Conservation (phyloP, 2,797 vertebrate genomes). For the Catostomus latipinnis region DNA sequence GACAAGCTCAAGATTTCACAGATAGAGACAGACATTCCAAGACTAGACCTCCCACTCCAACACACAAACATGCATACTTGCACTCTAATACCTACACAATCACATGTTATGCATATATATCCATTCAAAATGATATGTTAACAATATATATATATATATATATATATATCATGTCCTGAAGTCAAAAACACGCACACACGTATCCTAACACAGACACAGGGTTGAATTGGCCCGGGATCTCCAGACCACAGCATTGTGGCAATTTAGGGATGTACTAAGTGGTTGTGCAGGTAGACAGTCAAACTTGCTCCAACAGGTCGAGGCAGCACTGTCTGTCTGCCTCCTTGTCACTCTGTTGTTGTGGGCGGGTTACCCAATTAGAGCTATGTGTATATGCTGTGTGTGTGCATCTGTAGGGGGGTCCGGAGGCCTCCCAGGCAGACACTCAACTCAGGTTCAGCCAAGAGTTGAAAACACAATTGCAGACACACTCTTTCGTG, state of each 20-base stretch:
- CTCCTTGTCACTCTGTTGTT: constrained; percentile 34
- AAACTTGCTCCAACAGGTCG: constrained; percentile 58
- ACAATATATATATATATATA: constrained; percentile 26
- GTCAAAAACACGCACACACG: constrained; percentile 14
- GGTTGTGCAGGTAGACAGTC: constrained; percentile 58
- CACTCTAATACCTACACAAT: constrained; percentile 33
- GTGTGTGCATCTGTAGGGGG: constrained; percentile 13
- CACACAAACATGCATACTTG: constrained; percentile 15
- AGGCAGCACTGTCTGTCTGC: constrained; percentile 33
- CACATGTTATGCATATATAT: constrained; percentile 27
- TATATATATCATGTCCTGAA: neutral
- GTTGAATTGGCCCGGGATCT: constrained; percentile 41
- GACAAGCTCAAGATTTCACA: constrained; percentile 63
- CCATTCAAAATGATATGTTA: too few relatives aligned
- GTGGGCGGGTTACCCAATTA: constrained; percentile 43
- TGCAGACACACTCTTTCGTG: constrained; percentile 14
- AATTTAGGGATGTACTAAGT: constrained; percentile 65
- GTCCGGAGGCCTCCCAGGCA: constrained; percentile 43
- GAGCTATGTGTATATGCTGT: constrained; percentile 11
- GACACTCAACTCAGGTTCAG: constrained; percentile 46
- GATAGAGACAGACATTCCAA: constrained; percentile 65
- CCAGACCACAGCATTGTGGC: constrained; percentile 59
- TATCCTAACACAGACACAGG: constrained; percentile 24
- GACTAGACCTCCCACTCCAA: constrained; percentile 53
- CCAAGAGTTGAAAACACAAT: constrained; percentile 32